Conservation (phyloP, 2,113 vertebrate species). For the Trematomus loennbergii region DNA sequence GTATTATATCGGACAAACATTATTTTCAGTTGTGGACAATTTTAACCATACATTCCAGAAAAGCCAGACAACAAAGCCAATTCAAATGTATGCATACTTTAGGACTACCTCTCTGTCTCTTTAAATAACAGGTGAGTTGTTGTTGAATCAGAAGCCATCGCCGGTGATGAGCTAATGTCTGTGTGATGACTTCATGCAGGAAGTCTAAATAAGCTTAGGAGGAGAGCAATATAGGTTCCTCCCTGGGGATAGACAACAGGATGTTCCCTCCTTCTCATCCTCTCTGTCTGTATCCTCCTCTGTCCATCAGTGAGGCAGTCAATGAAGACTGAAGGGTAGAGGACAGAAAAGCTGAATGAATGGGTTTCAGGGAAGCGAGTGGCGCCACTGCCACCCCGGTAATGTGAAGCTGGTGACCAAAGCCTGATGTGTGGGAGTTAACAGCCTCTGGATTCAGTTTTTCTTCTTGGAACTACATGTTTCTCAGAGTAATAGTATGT, state of each 20-base stretch:
- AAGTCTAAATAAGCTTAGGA: constrained; percentile 79
- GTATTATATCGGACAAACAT: background rate
- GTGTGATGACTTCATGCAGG: constrained; percentile 80
- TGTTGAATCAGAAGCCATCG: constrained; percentile 41
- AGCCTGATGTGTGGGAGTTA: constrained; percentile 13
- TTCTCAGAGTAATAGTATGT: background rate
- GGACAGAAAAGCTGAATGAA: constrained; percentile 61
- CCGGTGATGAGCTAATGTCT: constrained; percentile 77
- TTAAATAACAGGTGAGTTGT: constrained; percentile 47
- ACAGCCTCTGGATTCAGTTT: background rate
- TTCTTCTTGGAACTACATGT: background rate
- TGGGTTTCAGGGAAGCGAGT: constrained; percentile 31
- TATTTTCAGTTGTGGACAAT: background rate
- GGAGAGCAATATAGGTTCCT: constrained; percentile 75
- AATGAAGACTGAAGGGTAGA: constrained; percentile 33
- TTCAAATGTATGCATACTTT: background rate
- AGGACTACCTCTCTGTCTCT: constrained; percentile 5
- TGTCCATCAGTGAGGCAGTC: constrained; percentile 34
- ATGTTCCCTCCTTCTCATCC: constrained; percentile 56
- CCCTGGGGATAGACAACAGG: constrained; percentile 72
- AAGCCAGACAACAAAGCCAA: background rate
- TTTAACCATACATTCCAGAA: constrained; percentile 18
- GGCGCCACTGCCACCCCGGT: constrained; percentile 26
- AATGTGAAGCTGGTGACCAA: constrained; percentile 9
- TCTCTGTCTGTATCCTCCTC: constrained; percentile 49